Conservation (phyloP, 2,888 invertebrate species). For the Drosophila percnosoma region DNA sequence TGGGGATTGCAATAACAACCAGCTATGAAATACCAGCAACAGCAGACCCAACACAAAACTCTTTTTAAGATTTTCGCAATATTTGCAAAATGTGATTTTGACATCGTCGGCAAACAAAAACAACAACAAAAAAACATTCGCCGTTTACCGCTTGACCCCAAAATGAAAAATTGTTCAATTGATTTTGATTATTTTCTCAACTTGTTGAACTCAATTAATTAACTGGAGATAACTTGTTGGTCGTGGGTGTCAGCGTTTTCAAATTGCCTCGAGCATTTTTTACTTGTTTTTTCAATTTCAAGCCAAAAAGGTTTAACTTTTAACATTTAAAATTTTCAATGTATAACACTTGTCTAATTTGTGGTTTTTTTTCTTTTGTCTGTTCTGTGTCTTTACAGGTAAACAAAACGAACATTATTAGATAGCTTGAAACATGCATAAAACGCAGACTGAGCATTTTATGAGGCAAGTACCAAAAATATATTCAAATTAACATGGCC, state of each 20-base stretch:
- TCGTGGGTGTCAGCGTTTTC: constrained; percentile 11
- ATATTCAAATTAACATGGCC: constrained; percentile 73
- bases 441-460: constrained; percentile 52
- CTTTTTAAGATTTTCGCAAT: constrained; percentile 68
- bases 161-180: constrained; percentile 63
- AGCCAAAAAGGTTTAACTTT: neutral
- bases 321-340: constrained; percentile 2
- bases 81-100: constrained; percentile 48
- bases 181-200: constrained; percentile 81
- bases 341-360: constrained; percentile 17
- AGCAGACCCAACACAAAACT: constrained; percentile 17
- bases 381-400: constrained; percentile 59
- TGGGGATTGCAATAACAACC: constrained; percentile 50
- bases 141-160: constrained; percentile 71
- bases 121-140: constrained; percentile 1
- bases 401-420: constrained; percentile 30
- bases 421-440: constrained; percentile 33
- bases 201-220: constrained; percentile 83
- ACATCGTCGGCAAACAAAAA: constrained; percentile 41
- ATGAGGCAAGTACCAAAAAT: constrained; percentile 72
- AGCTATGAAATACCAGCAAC: constrained; percentile 30
- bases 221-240: constrained; percentile 71
- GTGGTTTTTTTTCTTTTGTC: neutral
- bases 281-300: neutral
- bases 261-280: constrained; percentile 38